Base-by-base conservation (phyloP, 2,113 vertebrate species). In the Trematomus loennbergii region DNA sequence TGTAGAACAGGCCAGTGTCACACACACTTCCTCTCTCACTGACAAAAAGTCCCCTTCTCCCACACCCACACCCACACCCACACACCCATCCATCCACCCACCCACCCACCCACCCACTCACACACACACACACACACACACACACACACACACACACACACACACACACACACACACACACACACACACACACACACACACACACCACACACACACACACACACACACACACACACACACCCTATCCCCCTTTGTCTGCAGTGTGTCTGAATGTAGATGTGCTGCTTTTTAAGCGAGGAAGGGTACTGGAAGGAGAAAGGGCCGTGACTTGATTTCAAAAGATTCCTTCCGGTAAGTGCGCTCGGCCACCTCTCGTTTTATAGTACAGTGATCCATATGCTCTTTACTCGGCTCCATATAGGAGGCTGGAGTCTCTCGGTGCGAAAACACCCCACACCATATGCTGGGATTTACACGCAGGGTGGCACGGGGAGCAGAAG, bases 291-390 rank as follows among this genome's bases (percentile, higher is more conserved):
- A 90, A 88, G 59, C 57, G 49, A 78, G 79, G 84, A 78, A 82
- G 79, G 86, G 67, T 82, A 81, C 43, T 58, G 78, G 81, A 90
- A 87, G 84, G 79, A 87, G 66, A 90, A 83, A 48, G 33, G 57
- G 59, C 61, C 55, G 79, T 79, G 87, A 87, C 90, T 83, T 66
- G 81, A 77, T 86, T 89, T 78, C 70, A 81, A 55, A 84, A 83
- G 53, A 81, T 79, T 53, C 78, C 63, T 75, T 63, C 33, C 13
- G 2, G 11, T 48, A 54, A 71, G 73, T 61, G 49, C 33, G 9
- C 36, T 25, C 25, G 12, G 72, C 69, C 58, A 53, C 58, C 63
- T 78, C 70, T 71, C 61, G 43, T 74, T 78, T 71, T 67, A 76
- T 49, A 65, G 75, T 11, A 36, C 16, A 52, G 54, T 7, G 6